Conservation (phyloP, 1,140 invertebrate genomes). For the Carposina sasakii region DNA sequence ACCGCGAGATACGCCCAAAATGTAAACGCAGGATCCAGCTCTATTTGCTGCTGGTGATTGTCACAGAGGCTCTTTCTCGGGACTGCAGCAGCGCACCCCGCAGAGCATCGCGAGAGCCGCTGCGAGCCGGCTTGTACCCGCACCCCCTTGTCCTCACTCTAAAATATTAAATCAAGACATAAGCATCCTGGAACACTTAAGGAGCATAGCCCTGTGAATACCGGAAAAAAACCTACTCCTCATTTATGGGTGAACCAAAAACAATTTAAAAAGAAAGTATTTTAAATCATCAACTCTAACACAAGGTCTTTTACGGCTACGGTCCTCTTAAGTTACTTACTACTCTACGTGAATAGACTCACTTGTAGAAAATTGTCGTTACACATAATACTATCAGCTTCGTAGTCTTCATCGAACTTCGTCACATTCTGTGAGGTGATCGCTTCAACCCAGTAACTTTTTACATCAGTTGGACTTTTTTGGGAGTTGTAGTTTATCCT, state of each 20-base stretch:
- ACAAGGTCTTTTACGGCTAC: too few species aligned
- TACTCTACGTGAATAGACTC: constrained; percentile 2
- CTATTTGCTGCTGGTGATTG: constrained; percentile 74
- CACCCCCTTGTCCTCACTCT: constrained; percentile 27
- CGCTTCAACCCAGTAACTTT: constrained; percentile 42
- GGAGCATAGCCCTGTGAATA: too few species aligned
- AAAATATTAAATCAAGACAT: too few species aligned
- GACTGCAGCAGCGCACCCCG: constrained; percentile 73
- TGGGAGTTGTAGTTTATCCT: constrained; percentile 44
- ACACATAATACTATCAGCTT: constrained; percentile 40
- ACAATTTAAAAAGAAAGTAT: too few species aligned
- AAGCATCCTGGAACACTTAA: too few species aligned
- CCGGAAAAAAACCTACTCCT: too few species aligned
- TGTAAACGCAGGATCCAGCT: constrained; percentile 78
- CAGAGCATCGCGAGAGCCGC: constrained; percentile 33
- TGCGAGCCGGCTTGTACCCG: constrained; percentile 36
- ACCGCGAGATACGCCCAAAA: constrained; percentile 84
- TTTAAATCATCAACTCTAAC: too few species aligned
- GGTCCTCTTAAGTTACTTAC: neutral
- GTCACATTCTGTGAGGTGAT: constrained; percentile 32
- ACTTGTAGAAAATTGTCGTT: constrained; percentile 44
- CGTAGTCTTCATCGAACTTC: constrained; percentile 33
- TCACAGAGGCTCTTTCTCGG: constrained; percentile 75
- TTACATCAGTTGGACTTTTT: constrained; percentile 29
- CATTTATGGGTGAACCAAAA: too few species aligned